Percentiles rank a stretch among this genome's conserved stretches.
phyloP scores from a whole-genome alignment of 1,140 invertebrate species.

The Melanaphis sacchari region DNA sequence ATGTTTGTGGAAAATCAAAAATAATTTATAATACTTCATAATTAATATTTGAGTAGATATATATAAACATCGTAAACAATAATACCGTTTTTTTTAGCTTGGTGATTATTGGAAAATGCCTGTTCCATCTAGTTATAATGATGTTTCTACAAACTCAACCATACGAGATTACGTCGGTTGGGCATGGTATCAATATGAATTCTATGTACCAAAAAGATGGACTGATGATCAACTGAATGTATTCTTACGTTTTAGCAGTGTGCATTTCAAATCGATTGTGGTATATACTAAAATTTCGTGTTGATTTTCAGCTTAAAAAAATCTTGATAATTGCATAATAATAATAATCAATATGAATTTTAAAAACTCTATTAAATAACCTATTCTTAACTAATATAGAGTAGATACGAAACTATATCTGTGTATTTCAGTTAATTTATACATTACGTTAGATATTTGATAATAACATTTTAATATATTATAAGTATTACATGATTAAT shows the following conservation, averaged over 20 bases:
- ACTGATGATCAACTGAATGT: conserved; percentile 69
- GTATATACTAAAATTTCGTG: conserved; percentile 66
- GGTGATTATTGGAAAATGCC: conserved; percentile 67
- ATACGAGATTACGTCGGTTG: conserved; percentile 93
- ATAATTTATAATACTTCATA: not conserved
- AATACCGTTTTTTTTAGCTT: conserved; percentile 64
- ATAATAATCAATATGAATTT: not conserved
- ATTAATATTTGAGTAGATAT: not conserved
- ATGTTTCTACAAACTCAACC: conserved; percentile 81
- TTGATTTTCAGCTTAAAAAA: not conserved
- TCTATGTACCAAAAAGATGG: conserved; percentile 82
- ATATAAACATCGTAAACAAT: not conserved
- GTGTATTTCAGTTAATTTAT: not conserved
- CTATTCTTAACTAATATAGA: not conserved
- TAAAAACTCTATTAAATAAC: not conserved
- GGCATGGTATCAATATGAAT: conserved; percentile 87
- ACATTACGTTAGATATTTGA: too few species aligned
- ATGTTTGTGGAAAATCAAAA: not conserved
- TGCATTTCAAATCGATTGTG: conserved; percentile 86
- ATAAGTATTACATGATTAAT: too few species aligned
- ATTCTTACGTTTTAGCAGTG: conserved; percentile 86
- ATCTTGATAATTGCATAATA: not conserved
- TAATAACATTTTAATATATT: too few species aligned
- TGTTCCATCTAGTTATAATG: conserved; percentile 90
- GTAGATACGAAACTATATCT: not conserved